phyloP scores from a whole-genome alignment of 2,888 invertebrate species.

The Nebria salina region DNA sequence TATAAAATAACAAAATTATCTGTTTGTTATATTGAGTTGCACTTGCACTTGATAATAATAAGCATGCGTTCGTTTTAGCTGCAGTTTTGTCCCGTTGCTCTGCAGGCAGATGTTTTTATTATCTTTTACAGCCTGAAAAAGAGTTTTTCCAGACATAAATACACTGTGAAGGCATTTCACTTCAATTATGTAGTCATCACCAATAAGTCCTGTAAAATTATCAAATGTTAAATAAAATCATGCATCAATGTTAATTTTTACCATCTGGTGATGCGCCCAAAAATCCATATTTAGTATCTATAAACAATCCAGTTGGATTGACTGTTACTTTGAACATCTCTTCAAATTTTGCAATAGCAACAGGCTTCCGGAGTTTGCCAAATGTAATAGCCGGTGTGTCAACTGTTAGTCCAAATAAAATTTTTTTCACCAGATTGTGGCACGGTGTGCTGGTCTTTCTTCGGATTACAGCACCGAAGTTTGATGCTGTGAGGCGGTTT shows the following conservation, averaged over 20 bases:
- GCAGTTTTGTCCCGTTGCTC: background rate
- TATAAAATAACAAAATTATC: slow-evolving; percentile 20
- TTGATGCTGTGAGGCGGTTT: too few relatives aligned
- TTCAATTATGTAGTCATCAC: slow-evolving; percentile 8
- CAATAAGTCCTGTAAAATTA: slow-evolving; percentile 18
- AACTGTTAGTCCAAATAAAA: too few relatives aligned
- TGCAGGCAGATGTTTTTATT: slow-evolving; percentile 17
- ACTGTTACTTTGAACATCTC: slow-evolving; percentile 26
- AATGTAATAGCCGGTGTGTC: too few relatives aligned
- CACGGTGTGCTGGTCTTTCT: too few relatives aligned
- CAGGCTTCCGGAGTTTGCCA: background rate
- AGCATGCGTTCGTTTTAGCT: slow-evolving; percentile 16
- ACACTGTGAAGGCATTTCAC: slow-evolving; percentile 15
- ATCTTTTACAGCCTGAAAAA: slow-evolving; percentile 8
- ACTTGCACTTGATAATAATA: slow-evolving; percentile 23
- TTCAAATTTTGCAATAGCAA: slow-evolving; percentile 31
- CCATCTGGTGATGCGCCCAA: slow-evolving; percentile 42
- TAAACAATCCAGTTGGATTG: slow-evolving; percentile 21
- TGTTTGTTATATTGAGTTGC: slow-evolving; percentile 26
- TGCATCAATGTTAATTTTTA: background rate
- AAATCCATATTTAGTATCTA: slow-evolving; percentile 32
- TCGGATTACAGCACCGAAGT: too few relatives aligned
- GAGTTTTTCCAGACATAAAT: slow-evolving; percentile 8
- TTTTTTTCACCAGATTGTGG: too few relatives aligned
- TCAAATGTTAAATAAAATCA: background rate